A percentile compares a stretch with the other conserved stretches of the same genome.
Evolutionary conservation across 2,888 invertebrate species (phyloP).

Genomic region (Auanema freiburgensis): DNA sequence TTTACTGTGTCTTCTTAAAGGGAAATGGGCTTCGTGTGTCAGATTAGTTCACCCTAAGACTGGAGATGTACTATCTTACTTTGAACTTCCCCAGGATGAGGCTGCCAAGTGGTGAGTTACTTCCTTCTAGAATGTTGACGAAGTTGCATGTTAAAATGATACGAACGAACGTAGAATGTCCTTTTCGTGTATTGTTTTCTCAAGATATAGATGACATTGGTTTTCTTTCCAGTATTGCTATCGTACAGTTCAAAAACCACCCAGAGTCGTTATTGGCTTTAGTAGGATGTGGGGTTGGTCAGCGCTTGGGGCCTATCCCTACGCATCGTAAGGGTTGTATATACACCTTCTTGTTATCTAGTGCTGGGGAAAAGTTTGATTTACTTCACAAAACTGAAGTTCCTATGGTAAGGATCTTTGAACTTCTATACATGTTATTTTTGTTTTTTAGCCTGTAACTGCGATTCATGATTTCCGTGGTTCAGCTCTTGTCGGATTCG

Average conservation of each 20-base stretch:
- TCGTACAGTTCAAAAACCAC: conserved; percentile 78
- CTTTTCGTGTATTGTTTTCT: not conserved
- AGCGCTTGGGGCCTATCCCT: conserved; percentile 79
- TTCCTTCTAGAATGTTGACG: conserved; percentile 4
- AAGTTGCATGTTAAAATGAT: not conserved
- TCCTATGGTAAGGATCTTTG: conserved; percentile 39
- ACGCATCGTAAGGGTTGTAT: conserved; percentile 54
- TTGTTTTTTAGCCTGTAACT: conserved; percentile 66
- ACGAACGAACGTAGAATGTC: not conserved
- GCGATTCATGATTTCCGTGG: conserved; percentile 90
- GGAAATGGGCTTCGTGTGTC: conserved; percentile 84
- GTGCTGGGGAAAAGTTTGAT: conserved; percentile 81
- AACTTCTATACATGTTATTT: not conserved
- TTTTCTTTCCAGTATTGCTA: conserved; percentile 67
- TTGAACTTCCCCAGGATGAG: conserved; percentile 90
- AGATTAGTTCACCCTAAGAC: conserved; percentile 83
- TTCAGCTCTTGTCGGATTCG: conserved; percentile 86
- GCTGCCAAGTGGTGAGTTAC: conserved; percentile 79
- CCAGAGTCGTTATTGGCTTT: conserved; percentile 74
- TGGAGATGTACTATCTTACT: conserved; percentile 78
- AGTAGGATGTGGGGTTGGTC: conserved; percentile 87
- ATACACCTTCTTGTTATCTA: conserved; percentile 61
- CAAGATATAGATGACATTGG: not conserved
- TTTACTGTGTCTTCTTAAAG: conserved; percentile 66
- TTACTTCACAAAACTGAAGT: conserved; percentile 83